A percentile compares a stretch with the other conserved stretches of the same genome.
phyloP scores from a whole-genome alignment of 2,888 invertebrate species.

The Brachycybe producta region DNA sequence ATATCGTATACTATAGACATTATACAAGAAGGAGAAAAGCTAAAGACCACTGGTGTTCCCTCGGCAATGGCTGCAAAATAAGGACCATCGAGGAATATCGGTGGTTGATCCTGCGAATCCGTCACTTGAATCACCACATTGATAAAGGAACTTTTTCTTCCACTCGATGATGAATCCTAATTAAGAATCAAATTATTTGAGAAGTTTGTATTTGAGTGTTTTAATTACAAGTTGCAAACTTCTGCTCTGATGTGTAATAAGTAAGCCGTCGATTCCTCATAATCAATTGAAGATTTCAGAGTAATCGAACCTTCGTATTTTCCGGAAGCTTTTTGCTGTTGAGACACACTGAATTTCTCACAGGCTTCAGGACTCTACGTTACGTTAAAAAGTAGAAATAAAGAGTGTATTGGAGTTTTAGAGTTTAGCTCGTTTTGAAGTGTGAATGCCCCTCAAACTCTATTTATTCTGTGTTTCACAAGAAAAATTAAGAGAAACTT shows the following conservation, averaged over 20 bases:
- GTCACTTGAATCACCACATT: constrained; percentile 59
- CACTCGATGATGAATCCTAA: constrained; percentile 14
- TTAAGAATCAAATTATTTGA: not conserved
- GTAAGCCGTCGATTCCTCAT: constrained; percentile 45
- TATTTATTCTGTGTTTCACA: no score
- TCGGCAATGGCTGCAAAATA: constrained; percentile 64
- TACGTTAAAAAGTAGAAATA: not conserved
- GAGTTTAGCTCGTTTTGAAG: no score
- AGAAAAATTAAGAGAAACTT: no score
- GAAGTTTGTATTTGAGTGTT: no score
- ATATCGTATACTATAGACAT: not conserved
- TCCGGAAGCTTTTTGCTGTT: constrained; percentile 38
- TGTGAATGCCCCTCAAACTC: no score
- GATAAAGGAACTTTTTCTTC: constrained; percentile 49
- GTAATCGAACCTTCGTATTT: constrained; percentile 55
- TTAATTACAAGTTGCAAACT: constrained; percentile 26
- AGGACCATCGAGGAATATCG: constrained; percentile 64
- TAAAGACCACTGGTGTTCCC: constrained; percentile 42
- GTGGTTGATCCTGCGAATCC: constrained; percentile 72
- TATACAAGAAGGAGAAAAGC: not conserved
- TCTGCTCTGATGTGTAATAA: constrained; percentile 31
- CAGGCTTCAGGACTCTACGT: constrained; percentile 17
- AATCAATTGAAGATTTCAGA: constrained; percentile 55
- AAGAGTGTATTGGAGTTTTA: not conserved
- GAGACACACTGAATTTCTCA: constrained; percentile 16